These are phyloP conservation scores for Gymnoscopelus microlampas DNA, from an alignment of 2,797 vertebrate genomes.

Conservation along the genomic window DNA sequence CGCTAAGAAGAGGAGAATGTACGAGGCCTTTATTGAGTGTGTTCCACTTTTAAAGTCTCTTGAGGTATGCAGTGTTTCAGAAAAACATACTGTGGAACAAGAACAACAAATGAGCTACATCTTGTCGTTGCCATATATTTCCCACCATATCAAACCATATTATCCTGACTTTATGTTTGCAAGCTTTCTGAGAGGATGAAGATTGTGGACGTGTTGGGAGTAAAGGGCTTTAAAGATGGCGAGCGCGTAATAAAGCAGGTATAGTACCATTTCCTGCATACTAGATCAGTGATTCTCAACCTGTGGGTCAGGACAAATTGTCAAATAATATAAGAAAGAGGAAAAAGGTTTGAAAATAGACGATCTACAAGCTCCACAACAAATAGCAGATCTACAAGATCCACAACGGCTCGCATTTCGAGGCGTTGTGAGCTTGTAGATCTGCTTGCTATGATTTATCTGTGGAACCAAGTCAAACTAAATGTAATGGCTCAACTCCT, in stretches of 20 bases:
- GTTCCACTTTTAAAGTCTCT: constrained; percentile 92
- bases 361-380: too few species aligned
- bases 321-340: too few species aligned
- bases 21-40: constrained; percentile 93
- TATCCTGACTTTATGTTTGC: background rate
- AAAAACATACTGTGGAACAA: background rate
- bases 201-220: constrained; percentile 93
- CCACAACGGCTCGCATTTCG: too few species aligned
- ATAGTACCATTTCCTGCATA: background rate
- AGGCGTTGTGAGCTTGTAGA: too few species aligned
- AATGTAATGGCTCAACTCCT: too few species aligned
- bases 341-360: too few species aligned
- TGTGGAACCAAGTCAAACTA: too few species aligned
- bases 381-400: too few species aligned
- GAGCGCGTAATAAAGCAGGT: constrained; percentile 87
- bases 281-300: too few species aligned
- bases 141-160: too few species aligned
- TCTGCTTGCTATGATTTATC: too few species aligned
- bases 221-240: constrained; percentile 86
- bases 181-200: constrained; percentile 94
- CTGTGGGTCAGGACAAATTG: too few species aligned
- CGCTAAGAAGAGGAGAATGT: constrained; percentile 92
- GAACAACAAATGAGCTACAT: background rate
- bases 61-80: constrained; percentile 80
- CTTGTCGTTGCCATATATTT: background rate